Percentiles rank a stretch among this genome's conserved stretches.
phyloP scores from a whole-genome alignment of 2,888 invertebrate species.

The Lumbricus terrestris region DNA sequence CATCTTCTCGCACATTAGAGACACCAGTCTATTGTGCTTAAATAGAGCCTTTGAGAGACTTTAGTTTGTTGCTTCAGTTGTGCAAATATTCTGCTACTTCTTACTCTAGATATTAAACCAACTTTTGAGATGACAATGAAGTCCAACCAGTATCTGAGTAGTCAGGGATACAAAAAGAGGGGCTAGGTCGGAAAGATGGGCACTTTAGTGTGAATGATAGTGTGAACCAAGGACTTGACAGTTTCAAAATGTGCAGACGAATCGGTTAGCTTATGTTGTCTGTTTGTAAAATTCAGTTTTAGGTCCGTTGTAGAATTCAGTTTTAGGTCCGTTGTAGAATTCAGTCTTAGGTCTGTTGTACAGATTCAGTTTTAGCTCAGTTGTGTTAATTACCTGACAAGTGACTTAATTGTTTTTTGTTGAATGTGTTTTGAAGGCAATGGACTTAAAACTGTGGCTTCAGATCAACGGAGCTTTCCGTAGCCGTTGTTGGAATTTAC shows the following conservation, averaged over 20 bases:
- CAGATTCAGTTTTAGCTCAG: neutral
- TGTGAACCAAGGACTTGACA: neutral
- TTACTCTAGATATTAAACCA: no score
- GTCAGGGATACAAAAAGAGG: neutral
- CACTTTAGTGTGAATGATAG: neutral
- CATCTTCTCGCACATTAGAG: no score
- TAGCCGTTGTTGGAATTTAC: conserved; percentile 6
- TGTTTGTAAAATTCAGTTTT: no score
- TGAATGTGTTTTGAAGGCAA: neutral
- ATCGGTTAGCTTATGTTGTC: neutral
- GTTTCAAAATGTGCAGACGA: neutral
- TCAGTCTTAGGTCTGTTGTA: no score
- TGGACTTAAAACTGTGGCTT: conserved; percentile 3
- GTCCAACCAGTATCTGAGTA: neutral
- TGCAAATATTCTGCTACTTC: no score
- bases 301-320: no score
- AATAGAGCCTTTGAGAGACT: no score
- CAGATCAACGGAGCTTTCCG: neutral
- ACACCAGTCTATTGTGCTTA: no score
- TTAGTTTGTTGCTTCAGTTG: no score
- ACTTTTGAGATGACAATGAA: no score
- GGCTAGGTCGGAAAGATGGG: neutral
- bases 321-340: neutral
- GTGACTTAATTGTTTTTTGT: neutral
- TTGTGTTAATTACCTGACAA: neutral